A percentile compares a stretch with the other conserved stretches of the same genome.
These are phyloP conservation scores for Siniperca chuatsi DNA, from an alignment of 2,113 vertebrate species.

Conservation along the genomic window DNA sequence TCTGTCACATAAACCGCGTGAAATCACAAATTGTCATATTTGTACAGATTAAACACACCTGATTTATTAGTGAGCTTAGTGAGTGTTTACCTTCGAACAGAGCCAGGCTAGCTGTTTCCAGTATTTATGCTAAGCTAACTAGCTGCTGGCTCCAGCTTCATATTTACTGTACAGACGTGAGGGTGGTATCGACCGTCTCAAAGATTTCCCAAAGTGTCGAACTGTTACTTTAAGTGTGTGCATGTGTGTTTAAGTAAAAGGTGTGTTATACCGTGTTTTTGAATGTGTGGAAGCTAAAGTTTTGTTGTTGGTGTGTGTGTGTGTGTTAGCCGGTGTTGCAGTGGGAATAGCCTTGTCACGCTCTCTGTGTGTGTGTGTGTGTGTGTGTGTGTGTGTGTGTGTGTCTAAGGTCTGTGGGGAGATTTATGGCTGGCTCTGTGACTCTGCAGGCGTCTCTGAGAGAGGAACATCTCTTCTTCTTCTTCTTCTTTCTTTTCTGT, in stretches of 20 bases:
- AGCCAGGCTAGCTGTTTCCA: background rate
- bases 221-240: background rate
- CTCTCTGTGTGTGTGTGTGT: conserved; percentile 32
- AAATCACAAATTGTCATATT: too few relatives aligned
- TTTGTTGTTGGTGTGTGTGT: background rate
- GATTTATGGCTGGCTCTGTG: conserved; percentile 29
- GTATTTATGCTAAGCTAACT: background rate
- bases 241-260: background rate
- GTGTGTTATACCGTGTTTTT: background rate
- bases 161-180: background rate
- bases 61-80: too few relatives aligned
- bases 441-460: conserved; percentile 15
- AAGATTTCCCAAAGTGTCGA: background rate
- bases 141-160: background rate
- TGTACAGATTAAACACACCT: too few relatives aligned
- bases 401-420: background rate
- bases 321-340: background rate
- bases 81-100: too few relatives aligned
- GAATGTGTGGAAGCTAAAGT: too few relatives aligned
- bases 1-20: too few relatives aligned
- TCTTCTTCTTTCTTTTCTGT: conserved; percentile 10
- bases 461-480: conserved; percentile 16
- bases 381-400: conserved; percentile 34
- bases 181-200: too few relatives aligned
- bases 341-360: background rate